These are phyloP conservation scores for Rhaphigaster nebulosa DNA, from an alignment of 2,888 invertebrate genomes.

Conservation along the genomic window DNA sequence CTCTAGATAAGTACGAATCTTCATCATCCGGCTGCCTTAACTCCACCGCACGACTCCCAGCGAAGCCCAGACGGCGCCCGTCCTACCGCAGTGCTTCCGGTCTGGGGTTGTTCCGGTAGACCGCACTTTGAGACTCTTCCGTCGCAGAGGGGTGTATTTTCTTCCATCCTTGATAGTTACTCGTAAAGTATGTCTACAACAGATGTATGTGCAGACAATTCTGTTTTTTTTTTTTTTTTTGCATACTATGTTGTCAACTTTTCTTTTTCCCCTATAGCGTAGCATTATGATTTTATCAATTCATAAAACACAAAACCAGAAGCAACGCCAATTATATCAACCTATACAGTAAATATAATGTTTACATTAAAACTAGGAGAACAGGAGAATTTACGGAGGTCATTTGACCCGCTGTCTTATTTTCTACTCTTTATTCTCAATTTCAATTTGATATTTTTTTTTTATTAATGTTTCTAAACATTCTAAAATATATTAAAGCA, in stretches of 20 bases:
- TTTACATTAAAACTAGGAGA: too few species aligned
- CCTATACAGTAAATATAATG: too few species aligned
- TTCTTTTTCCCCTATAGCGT: background rate
- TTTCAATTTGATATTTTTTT: too few species aligned
- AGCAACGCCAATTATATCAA: too few species aligned
- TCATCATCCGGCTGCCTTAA: background rate
- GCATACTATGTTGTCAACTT: background rate
- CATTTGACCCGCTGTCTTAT: too few species aligned
- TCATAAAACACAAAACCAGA: too few species aligned
- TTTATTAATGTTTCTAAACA: too few species aligned
- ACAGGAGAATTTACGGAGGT: too few species aligned
- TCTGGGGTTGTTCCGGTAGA: background rate
- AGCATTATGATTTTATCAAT: too few species aligned
- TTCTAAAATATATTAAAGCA: too few species aligned
- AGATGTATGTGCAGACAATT: background rate
- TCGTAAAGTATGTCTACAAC: background rate
- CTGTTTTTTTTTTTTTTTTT: background rate
- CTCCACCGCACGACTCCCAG: background rate
- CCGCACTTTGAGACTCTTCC: slow-evolving; percentile 8
- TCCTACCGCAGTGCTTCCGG: background rate
- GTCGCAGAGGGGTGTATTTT: background rate
- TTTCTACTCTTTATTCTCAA: too few species aligned
- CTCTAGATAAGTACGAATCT: background rate
- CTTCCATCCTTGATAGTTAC: background rate
- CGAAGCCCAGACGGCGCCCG: background rate